Base-by-base conservation (phyloP, 2,888 invertebrate genomes). In the Ptycholaimellus sp. region DNA sequence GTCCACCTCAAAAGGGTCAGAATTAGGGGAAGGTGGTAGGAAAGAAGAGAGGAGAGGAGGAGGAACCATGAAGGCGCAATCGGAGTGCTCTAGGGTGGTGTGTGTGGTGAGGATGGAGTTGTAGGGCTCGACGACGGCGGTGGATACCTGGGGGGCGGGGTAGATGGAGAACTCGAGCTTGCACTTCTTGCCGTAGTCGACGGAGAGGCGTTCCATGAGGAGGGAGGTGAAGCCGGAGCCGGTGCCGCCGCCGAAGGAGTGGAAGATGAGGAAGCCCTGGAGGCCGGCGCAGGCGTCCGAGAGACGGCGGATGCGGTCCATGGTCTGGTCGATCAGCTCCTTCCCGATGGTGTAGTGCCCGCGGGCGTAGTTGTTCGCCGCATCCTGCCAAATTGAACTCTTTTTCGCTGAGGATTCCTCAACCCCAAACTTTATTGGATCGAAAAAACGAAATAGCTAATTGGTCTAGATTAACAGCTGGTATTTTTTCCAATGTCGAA, bases 91-190 rank as follows among this genome's bases (percentile, higher is more conserved):
- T 42, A 67, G 48, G 40, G 85, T 85, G 36, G 85, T 85, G 67
- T 85, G 85, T 44, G 85, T 85, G 56, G 82, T 83, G 54, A 85
- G 48, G 37, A 87, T 82, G 1, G 83, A 82, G 67, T 87, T 87
- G 73, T 87, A 87, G 0, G 83, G 83, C 58, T 85, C 83, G 30
- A 83, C 83, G 11, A 85, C 82, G 0, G 83, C 80, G 1, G 83
- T 82, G 23, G 80, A 44, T 31, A 52, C 79, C 61, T 74, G 76
- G 33, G 81, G 81, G 13, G 82, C 79, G 4, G 82, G 82, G 57
- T 82, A 82, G 39, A 82, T 74, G n/a, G 77, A 73, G 59, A 81
- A 81, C 58, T 79, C 77, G 36, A 81, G 64, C 55, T 80, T 80
- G 57, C 77, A 76, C 58, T 80, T 80, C 59, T 80, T 81, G 42